phyloP scores from a whole-genome alignment of 2,113 vertebrate genomes.

The Bos indicus region DNA sequence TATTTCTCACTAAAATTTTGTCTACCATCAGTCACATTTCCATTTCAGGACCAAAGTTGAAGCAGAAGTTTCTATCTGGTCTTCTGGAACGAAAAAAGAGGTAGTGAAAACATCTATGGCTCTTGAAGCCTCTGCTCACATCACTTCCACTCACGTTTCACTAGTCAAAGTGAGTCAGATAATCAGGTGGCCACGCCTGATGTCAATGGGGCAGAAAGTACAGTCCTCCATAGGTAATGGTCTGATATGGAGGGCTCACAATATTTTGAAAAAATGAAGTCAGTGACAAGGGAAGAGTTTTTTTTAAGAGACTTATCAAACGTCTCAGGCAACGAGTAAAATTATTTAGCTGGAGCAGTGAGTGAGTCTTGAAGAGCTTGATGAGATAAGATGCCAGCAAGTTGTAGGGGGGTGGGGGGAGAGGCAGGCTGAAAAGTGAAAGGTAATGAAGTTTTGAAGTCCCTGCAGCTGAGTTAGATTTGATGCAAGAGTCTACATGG shows the following conservation, averaged over 20 bases:
- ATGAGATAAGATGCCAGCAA: not conserved
- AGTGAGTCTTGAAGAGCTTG: not conserved
- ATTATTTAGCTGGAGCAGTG: not conserved
- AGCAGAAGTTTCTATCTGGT: not conserved
- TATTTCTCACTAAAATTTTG: not conserved
- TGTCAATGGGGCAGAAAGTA: not conserved
- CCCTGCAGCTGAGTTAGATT: not conserved
- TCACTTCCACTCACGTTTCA: not conserved
- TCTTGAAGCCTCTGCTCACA: not conserved
- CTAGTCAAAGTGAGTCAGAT: not conserved
- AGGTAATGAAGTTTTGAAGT: not conserved
- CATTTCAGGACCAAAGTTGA: not conserved
- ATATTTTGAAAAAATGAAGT: not conserved
- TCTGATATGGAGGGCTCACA: not conserved
- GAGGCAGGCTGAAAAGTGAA: not conserved
- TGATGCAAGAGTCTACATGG: not conserved
- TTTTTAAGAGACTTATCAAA: not conserved
- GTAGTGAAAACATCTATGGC: rapidly evolving
- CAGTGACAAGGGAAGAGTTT: not conserved
- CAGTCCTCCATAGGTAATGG: not conserved
- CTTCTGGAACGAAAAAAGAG: not conserved
- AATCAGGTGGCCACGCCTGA: not conserved
- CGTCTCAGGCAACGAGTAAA: not conserved
- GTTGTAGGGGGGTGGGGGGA: rapidly evolving
- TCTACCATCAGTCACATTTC: not conserved